A percentile compares a stretch with the other conserved stretches of the same genome.
Conservation (phyloP, 2,797 vertebrate species). For the Urocyon cinereoargenteus region DNA sequence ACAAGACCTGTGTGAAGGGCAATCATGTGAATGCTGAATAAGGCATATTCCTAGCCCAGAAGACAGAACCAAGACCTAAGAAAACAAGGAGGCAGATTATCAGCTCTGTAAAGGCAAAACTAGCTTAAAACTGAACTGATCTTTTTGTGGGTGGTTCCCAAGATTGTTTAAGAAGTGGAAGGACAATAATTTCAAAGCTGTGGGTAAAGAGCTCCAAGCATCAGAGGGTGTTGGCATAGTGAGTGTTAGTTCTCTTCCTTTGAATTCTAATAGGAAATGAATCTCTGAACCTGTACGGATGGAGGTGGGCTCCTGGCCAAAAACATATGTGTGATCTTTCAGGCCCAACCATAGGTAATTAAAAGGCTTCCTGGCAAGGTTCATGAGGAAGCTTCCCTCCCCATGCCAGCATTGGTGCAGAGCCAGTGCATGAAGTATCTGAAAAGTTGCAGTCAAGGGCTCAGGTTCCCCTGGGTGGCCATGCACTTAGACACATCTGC, state of each 20-base stretch:
- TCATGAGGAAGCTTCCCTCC: neutral
- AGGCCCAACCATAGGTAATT: neutral
- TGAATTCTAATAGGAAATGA: neutral
- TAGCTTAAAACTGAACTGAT: neutral
- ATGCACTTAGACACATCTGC: neutral
- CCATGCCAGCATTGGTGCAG: neutral
- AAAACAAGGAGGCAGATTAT: neutral
- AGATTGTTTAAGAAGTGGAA: neutral
- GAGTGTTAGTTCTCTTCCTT: neutral
- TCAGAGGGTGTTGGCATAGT: neutral
- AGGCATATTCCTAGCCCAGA: neutral
- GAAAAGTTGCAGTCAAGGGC: neutral
- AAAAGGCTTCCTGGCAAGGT: neutral
- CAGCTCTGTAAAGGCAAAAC: neutral
- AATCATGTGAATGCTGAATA: neutral
- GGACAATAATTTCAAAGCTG: neutral
- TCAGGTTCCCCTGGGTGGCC: neutral
- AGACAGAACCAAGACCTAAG: neutral
- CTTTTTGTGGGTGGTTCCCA: neutral
- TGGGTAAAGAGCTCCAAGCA: neutral
- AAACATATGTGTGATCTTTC: neutral
- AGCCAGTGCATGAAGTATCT: neutral
- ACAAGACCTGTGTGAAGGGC: neutral
- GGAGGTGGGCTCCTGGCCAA: neutral
- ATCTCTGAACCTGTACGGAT: neutral